Conservation (phyloP, 1,140 invertebrate species). For the Harpegnathos saltator region DNA sequence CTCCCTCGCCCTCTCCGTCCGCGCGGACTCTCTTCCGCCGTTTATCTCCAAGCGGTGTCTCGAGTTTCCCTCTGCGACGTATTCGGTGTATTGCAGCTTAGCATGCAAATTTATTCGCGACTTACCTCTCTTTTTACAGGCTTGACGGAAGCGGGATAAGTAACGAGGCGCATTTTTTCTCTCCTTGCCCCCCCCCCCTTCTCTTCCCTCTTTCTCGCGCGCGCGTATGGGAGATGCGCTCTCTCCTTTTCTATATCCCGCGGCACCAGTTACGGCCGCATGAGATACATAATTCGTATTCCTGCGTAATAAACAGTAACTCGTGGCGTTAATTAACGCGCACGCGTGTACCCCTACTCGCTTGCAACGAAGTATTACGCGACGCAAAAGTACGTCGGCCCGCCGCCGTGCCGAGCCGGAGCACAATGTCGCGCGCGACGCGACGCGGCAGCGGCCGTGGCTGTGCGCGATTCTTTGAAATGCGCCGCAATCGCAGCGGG, state of each 20-base stretch:
- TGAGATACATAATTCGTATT: constrained; percentile 61
- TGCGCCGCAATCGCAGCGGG: background rate
- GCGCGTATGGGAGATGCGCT: too few species aligned
- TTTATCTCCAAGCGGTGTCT: background rate
- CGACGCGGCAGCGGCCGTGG: background rate
- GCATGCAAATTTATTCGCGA: constrained; percentile 42
- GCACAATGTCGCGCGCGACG: background rate
- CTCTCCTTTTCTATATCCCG: background rate
- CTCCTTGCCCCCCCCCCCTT: background rate
- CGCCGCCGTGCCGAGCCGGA: background rate
- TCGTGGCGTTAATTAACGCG: constrained; percentile 63
- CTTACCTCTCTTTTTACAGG: constrained; percentile 6
- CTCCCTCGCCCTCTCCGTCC: too few species aligned
- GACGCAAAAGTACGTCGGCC: constrained; percentile 12
- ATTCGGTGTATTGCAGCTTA: constrained; percentile 6
- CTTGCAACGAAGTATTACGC: constrained; percentile 29
- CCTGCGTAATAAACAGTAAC: constrained; percentile 48
- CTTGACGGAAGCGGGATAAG: constrained; percentile 25
- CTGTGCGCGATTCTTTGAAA: constrained; percentile 13
- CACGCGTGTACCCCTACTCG: constrained; percentile 13
- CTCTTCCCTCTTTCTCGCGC: too few species aligned
- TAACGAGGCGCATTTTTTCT: constrained; percentile 18
- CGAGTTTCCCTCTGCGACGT: constrained; percentile 4
- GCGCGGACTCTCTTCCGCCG: too few species aligned
- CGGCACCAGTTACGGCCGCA: constrained; percentile 44